These are phyloP conservation scores for Tetragnatha montana DNA, from an alignment of 2,888 invertebrate genomes.

Conservation along the genomic window DNA sequence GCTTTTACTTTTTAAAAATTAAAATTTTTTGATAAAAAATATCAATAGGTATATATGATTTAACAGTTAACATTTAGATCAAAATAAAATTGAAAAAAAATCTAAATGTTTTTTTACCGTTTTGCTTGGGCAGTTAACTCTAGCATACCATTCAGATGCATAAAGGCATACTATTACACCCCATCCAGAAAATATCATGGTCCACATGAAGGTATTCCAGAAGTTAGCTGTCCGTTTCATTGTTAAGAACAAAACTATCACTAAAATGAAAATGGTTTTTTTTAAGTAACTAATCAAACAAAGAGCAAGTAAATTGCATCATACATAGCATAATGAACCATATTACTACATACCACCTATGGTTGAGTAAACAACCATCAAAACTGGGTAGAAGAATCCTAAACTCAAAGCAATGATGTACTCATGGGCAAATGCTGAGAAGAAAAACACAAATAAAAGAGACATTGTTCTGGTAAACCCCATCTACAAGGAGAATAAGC, in stretches of 20 bases:
- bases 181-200: conserved; percentile 85
- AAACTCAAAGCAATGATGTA: conserved; percentile 87
- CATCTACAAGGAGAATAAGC: conserved; percentile 24
- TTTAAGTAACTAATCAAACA: not conserved
- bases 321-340: not conserved
- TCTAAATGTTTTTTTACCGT: conserved; percentile 24
- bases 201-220: conserved; percentile 90
- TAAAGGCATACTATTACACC: conserved; percentile 86
- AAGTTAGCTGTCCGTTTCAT: conserved; percentile 73
- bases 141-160: conserved; percentile 89
- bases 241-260: conserved; percentile 46
- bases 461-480: conserved; percentile 74
- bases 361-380: conserved; percentile 86
- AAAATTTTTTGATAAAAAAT: no score
- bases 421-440: conserved; percentile 93
- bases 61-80: no score
- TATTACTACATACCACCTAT: conserved; percentile 78
- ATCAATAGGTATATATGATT: no score
- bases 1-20: no score
- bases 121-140: conserved; percentile 81
- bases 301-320: not conserved
- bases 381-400: conserved; percentile 90
- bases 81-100: no score
- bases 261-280: conserved; percentile 12
- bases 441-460: conserved; percentile 82